These are phyloP conservation scores for Aix galericulata DNA, from an alignment of 2,113 vertebrate genomes.

Conservation along the genomic window DNA sequence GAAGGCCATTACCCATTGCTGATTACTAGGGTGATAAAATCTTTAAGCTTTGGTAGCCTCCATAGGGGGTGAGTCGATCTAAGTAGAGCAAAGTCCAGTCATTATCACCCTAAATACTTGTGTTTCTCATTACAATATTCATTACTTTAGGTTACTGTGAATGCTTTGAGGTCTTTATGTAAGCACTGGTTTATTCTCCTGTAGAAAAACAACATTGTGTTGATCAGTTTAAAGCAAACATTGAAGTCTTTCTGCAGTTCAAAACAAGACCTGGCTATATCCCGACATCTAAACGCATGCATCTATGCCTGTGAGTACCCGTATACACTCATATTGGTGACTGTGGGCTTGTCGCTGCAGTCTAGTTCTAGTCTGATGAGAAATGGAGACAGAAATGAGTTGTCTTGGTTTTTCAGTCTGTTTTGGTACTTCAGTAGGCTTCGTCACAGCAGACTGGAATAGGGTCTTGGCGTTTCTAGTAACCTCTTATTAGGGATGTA, in stretches of 20 bases:
- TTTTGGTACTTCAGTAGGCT: neutral
- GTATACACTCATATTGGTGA: neutral
- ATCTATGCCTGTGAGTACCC: neutral
- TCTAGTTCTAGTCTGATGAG: neutral
- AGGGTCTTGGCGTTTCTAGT: neutral
- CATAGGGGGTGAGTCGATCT: constrained; percentile 62
- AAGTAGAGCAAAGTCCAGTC: constrained; percentile 66
- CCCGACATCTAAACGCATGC: neutral
- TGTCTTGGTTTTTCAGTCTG: neutral
- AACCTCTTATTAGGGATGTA: neutral
- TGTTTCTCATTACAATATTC: constrained; percentile 79
- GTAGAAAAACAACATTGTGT: constrained; percentile 6
- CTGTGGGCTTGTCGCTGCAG: neutral
- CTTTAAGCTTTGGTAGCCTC: constrained; percentile 66
- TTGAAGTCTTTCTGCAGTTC: neutral
- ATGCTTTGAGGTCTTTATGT: constrained; percentile 46
- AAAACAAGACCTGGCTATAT: neutral
- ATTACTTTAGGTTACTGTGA: constrained; percentile 52
- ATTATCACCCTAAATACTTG: constrained; percentile 65
- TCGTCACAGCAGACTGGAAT: neutral
- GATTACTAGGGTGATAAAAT: constrained; percentile 66
- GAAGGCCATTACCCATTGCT: constrained; percentile 67
- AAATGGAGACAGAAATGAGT: neutral
- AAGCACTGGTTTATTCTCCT: constrained; percentile 32
- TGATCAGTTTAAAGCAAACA: neutral